These are phyloP conservation scores for Mechanitis mazaeus DNA, from an alignment of 2,888 invertebrate genomes.

Conservation along the genomic window DNA sequence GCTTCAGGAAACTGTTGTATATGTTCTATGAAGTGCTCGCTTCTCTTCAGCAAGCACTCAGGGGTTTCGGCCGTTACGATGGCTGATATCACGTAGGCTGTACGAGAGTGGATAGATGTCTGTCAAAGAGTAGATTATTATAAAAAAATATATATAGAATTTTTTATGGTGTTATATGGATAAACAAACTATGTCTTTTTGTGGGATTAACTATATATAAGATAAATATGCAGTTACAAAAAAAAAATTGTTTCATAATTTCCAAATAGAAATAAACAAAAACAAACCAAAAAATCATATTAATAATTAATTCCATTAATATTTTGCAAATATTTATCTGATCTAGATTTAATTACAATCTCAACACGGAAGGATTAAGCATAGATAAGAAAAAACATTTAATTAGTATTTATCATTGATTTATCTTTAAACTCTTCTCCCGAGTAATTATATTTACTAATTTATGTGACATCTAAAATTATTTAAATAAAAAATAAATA, in stretches of 20 bases:
- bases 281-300: background rate
- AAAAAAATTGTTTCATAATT: no score
- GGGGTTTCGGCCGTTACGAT: slow-evolving; percentile 75
- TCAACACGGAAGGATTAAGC: slow-evolving; percentile 10
- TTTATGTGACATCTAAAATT: no score
- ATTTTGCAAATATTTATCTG: no score
- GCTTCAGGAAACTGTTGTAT: slow-evolving; percentile 85
- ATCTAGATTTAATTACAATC: slow-evolving; percentile 1
- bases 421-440: background rate
- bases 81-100: slow-evolving; percentile 80
- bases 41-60: slow-evolving; percentile 75
- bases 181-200: no score
- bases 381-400: slow-evolving; percentile 6
- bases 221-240: no score
- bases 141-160: slow-evolving; percentile 21
- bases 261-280: background rate
- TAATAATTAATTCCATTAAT: no score
- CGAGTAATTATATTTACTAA: background rate
- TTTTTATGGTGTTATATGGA: no score
- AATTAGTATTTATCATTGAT: background rate
- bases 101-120: slow-evolving; percentile 79
- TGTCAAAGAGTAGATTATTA: slow-evolving; percentile 39
- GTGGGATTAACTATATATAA: no score
- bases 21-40: slow-evolving; percentile 84
- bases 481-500: background rate